Percentiles rank a stretch among this genome's conserved stretches.
Evolutionary conservation across 2,888 invertebrate species (phyloP).

Genomic region (Cynaeus angustus): DNA sequence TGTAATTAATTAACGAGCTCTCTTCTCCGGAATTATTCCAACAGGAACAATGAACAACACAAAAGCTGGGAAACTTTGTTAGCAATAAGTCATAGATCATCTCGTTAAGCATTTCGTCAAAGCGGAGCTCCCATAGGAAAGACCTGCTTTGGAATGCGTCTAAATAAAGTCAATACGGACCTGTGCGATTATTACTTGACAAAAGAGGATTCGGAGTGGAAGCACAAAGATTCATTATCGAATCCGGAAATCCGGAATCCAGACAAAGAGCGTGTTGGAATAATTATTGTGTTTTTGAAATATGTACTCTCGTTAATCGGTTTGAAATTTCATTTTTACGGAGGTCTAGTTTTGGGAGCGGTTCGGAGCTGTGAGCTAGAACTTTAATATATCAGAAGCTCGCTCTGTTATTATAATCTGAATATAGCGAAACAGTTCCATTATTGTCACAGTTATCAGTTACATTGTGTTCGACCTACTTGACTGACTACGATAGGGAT

Average conservation of each 20-base stretch:
- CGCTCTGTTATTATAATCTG: constrained; percentile 33
- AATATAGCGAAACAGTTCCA: constrained; percentile 34
- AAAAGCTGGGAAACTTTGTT: constrained; percentile 43
- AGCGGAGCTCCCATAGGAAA: constrained; percentile 30
- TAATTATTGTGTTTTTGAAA: constrained; percentile 10
- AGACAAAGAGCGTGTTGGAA: constrained; percentile 15
- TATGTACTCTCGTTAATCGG: neutral
- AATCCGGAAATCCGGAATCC: constrained; percentile 22
- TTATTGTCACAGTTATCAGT: constrained; percentile 48
- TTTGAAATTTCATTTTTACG: too few species aligned
- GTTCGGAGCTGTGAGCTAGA: constrained; percentile 19
- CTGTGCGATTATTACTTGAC: constrained; percentile 36
- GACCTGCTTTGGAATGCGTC: constrained; percentile 10
- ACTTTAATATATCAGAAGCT: constrained; percentile 30
- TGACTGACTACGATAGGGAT: constrained; percentile 47
- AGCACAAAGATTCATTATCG: constrained; percentile 31
- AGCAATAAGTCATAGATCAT: constrained; percentile 46
- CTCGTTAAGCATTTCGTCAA: constrained; percentile 44
- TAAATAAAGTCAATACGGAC: constrained; percentile 38
- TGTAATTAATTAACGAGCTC: constrained; percentile 41
- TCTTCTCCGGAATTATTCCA: constrained; percentile 40
- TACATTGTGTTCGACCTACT: constrained; percentile 46
- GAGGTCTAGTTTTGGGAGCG: neutral
- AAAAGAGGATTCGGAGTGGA: constrained; percentile 29
- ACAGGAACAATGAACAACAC: constrained; percentile 41